A percentile compares a stretch with the other conserved stretches of the same genome.
Conservation (phyloP, 2,888 invertebrate species). For the Coronaproctus castanopsis region DNA sequence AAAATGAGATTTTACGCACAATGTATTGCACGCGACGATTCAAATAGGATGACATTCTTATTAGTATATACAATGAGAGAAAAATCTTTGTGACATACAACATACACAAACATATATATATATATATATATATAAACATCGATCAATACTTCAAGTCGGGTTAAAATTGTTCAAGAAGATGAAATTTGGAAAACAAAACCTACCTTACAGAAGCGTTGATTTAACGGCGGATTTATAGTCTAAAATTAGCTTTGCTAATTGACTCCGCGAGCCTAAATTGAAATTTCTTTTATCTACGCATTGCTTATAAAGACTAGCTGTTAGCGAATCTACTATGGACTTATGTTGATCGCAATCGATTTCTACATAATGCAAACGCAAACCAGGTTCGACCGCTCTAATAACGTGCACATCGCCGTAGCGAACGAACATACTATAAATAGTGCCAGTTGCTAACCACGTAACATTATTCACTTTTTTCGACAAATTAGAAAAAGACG, state of each 20-base stretch:
- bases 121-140: too few species aligned
- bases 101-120: too few species aligned
- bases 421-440: conserved; percentile 50
- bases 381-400: conserved; percentile 59
- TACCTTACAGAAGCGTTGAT: neutral
- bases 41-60: too few species aligned
- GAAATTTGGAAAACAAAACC: too few species aligned
- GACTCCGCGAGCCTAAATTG: conserved; percentile 16
- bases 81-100: too few species aligned
- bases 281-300: conserved; percentile 15
- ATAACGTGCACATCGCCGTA: conserved; percentile 46
- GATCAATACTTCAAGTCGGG: too few species aligned
- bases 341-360: conserved; percentile 17
- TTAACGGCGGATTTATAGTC: conserved; percentile 10
- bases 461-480: conserved; percentile 23
- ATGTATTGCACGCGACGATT: too few species aligned
- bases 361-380: conserved; percentile 34
- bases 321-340: conserved; percentile 6
- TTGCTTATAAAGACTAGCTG: conserved; percentile 11
- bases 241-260: conserved; percentile 15
- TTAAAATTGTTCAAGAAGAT: too few species aligned
- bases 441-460: conserved; percentile 25
- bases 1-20: too few species aligned
- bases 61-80: too few species aligned
- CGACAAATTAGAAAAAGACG: too few species aligned